Percentiles rank a stretch among this genome's conserved stretches.
Evolutionary conservation across 2,113 vertebrate genomes (phyloP).

Genomic region (Malurus alboscapulatus): DNA sequence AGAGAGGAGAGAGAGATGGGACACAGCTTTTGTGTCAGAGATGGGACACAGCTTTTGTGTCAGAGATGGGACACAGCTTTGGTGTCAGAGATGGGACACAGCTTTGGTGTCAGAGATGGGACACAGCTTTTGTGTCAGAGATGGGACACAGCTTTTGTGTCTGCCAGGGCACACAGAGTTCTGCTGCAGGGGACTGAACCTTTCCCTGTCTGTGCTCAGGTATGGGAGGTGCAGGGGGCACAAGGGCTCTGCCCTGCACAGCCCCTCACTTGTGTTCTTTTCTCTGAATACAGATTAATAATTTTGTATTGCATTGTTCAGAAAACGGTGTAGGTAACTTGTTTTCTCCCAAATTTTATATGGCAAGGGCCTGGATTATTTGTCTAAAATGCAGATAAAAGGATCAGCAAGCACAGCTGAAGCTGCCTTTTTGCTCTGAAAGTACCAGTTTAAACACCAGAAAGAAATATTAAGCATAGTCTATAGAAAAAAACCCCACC

Average conservation of each 20-base stretch:
- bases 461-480: background rate
- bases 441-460: background rate
- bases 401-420: background rate
- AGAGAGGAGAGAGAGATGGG: background rate
- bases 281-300: background rate
- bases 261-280: fast-evolving
- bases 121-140: too few relatives aligned
- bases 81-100: too few relatives aligned
- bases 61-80: too few relatives aligned
- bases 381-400: background rate
- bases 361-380: background rate
- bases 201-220: background rate
- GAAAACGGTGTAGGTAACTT: background rate
- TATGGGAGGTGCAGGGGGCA: fast-evolving
- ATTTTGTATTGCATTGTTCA: background rate
- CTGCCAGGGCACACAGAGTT: fast-evolving
- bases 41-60: too few relatives aligned
- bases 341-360: background rate
- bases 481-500: background rate
- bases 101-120: too few relatives aligned
- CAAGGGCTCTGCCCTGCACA: background rate
- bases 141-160: background rate
- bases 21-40: background rate
- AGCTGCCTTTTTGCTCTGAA: background rate
- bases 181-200: background rate